phyloP scores from a whole-genome alignment of 2,888 invertebrate species.

The Oscheius sp. region DNA sequence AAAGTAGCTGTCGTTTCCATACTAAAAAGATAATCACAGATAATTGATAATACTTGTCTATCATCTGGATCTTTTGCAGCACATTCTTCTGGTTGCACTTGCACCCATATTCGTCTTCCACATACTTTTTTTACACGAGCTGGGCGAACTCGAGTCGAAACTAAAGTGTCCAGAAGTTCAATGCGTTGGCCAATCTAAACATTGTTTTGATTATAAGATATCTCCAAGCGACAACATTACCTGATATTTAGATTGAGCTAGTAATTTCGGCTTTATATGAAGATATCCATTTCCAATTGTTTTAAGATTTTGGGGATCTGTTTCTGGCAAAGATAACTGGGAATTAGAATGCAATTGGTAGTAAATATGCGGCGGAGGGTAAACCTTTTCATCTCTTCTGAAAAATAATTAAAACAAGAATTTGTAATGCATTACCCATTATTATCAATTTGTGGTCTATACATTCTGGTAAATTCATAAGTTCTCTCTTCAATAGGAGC shows the following conservation, averaged over 20 bases:
- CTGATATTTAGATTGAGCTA: no score
- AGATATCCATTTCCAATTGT: neutral
- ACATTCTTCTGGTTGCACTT: slow-evolving; percentile 44
- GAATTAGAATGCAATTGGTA: neutral
- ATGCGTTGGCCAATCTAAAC: slow-evolving; percentile 54
- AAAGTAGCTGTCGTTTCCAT: slow-evolving; percentile 38
- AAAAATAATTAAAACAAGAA: no score
- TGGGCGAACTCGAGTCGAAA: slow-evolving; percentile 52
- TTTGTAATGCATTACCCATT: no score
- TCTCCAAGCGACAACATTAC: no score
- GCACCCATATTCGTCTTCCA: slow-evolving; percentile 49
- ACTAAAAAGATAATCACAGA: slow-evolving; percentile 8
- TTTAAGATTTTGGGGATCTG: neutral
- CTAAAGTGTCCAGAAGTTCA: slow-evolving; percentile 55
- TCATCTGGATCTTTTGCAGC: slow-evolving; percentile 36
- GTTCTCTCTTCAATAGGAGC: no score
- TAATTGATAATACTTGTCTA: slow-evolving; percentile 34
- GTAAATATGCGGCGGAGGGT: neutral
- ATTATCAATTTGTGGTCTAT: no score
- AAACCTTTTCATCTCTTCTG: no score
- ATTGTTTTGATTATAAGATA: neutral
- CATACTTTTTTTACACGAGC: slow-evolving; percentile 45
- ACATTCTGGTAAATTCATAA: no score
- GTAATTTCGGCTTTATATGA: no score
- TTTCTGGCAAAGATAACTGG: neutral